Evolutionary conservation across 1,140 invertebrate genomes (phyloP).

Genomic region (Saccostrea cuccullata): DNA sequence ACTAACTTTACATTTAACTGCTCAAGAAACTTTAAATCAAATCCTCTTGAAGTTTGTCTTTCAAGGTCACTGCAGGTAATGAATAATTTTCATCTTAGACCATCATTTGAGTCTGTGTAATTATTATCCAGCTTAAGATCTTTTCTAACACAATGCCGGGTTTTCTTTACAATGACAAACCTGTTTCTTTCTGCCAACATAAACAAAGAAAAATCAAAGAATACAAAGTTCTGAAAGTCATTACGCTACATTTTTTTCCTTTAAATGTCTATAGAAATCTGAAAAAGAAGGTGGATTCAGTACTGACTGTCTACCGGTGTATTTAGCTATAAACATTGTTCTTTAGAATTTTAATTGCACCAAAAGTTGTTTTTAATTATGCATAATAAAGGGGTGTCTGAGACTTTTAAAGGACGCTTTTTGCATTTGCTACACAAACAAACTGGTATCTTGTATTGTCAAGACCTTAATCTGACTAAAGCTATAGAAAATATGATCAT

Average conservation of each 20-base stretch:
- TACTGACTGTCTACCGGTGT: not conserved
- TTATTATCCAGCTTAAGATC: too few species aligned
- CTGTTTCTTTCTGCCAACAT: not conserved
- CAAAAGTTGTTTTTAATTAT: conserved; percentile 20
- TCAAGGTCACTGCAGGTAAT: too few species aligned
- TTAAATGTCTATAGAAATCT: not conserved
- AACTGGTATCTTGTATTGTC: conserved; percentile 2
- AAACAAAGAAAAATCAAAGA: not conserved
- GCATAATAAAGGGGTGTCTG: not conserved
- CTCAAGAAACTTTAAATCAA: too few species aligned
- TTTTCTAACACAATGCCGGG: too few species aligned
- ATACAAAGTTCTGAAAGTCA: not conserved
- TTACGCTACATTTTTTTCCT: not conserved
- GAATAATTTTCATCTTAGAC: too few species aligned
- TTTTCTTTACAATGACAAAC: too few species aligned
- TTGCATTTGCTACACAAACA: conserved; percentile 33
- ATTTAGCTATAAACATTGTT: not conserved
- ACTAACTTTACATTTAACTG: too few species aligned
- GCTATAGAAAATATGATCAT: conserved; percentile 36
- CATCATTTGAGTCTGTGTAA: too few species aligned
- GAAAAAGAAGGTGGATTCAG: not conserved
- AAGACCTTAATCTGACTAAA: not conserved
- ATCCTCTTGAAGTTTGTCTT: too few species aligned
- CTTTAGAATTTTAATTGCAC: not conserved
- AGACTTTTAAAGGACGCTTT: conserved; percentile 5